These are phyloP conservation scores for Danionella dracula DNA, from an alignment of 2,797 vertebrate genomes.

Conservation along the genomic window DNA sequence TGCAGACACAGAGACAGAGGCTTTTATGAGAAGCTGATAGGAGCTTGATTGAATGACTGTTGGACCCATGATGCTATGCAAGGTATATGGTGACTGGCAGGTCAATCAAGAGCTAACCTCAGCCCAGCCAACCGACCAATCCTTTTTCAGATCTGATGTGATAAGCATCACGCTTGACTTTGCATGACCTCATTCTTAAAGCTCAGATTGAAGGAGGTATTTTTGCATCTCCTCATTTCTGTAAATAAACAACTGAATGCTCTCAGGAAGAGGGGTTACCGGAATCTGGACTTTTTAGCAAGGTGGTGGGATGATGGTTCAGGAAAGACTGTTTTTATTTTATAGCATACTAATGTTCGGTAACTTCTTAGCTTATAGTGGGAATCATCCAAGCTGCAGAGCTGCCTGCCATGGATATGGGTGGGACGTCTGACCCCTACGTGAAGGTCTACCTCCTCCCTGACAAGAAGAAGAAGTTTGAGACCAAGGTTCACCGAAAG, in stretches of 20 bases:
- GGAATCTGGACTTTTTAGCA: not conserved
- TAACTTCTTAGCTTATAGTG: slow-evolving; percentile 81
- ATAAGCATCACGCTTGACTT: slow-evolving; percentile 47
- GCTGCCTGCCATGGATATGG: slow-evolving; percentile 96
- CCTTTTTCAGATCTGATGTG: slow-evolving; percentile 59
- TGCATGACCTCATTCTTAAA: slow-evolving; percentile 46
- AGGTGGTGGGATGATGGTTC: slow-evolving; percentile 9
- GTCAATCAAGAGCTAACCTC: slow-evolving; percentile 62
- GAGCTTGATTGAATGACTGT: slow-evolving; percentile 69
- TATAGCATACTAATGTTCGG: not conserved
- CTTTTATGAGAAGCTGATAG: slow-evolving; percentile 65
- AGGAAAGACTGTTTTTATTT: not conserved
- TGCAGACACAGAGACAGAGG: slow-evolving; percentile 55
- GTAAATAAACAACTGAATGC: not conserved
- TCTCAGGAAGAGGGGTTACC: not conserved
- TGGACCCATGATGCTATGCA: slow-evolving; percentile 51
- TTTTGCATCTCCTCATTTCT: not conserved
- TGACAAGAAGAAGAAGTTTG: slow-evolving; percentile 99
- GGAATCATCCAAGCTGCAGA: slow-evolving; percentile 98
- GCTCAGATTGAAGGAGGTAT: not conserved
- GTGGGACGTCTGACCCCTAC: slow-evolving; percentile 95
- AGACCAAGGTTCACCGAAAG: slow-evolving; percentile 98
- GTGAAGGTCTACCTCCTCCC: slow-evolving; percentile 96
- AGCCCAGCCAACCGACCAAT: slow-evolving; percentile 63
- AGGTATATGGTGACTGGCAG: slow-evolving; percentile 63